Base-by-base conservation (phyloP, 2,797 vertebrate species). In the Melanotaenia maccullochi region DNA sequence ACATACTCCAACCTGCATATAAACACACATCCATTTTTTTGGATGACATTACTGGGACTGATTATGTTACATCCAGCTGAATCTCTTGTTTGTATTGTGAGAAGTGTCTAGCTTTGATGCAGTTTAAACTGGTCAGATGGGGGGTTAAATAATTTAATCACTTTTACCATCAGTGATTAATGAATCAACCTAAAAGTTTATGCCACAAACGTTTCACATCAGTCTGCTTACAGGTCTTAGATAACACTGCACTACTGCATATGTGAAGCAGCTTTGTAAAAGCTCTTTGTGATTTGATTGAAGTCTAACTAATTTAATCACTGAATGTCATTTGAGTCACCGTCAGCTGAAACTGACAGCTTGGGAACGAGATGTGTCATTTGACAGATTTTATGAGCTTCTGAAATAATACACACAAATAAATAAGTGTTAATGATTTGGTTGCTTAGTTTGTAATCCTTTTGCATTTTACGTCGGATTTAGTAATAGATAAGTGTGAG, bases 11-110 rank as follows among this genome's bases (percentile, higher is more conserved):
- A 11, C 33, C 33, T 7, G 24, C 59, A 25, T 60, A 49, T n/a
- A 68, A 71, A 58, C 55, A 67, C 18, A 7, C 5, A 51, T 9
- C 36, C 25, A 25, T 72, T 78, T 16, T 8, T n/a, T 47, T 47
- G 44, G 6, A 47, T n/a, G 1, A 36, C 49, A 73, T 60, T 49
- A 42, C 44, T 11, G 18, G 33, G 44, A 69, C 18, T 5, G 35
- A 12, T n/a, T 24, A 38, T 40, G 38, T 74, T 64, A 13, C 13
- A 44, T 18, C 16, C 42, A 18, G 42, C 16, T n/a, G 18, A 47
- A n/a, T 20, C 20, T 20, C 5, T 47, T 14, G 38, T 40, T n/a
- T 44, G 16, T 20, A 44, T 7, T 7, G 4, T 44, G 42, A 44
- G 42, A 20, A 16, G 20, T 7, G 1, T 47, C 44, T 47, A n/a